Percentiles rank a stretch among this genome's conserved stretches.
Evolutionary conservation across 2,797 vertebrate genomes (phyloP).

Genomic region (Peromyscus aztecus): DNA sequence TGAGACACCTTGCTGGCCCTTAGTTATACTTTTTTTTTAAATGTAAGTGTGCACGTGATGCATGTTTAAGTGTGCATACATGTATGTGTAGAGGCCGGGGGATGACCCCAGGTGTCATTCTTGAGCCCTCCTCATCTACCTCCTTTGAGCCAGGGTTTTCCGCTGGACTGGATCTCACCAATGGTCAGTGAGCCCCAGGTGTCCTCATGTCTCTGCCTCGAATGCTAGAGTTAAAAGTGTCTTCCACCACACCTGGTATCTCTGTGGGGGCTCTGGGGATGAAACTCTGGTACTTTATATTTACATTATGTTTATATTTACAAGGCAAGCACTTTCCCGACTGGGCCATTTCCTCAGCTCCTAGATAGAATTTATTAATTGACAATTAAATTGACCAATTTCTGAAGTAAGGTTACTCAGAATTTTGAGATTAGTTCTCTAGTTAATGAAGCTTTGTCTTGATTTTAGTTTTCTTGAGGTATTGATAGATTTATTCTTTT

Average conservation of each 20-base stretch:
- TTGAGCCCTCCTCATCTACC: neutral
- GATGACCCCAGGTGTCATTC: neutral
- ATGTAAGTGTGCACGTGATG: neutral
- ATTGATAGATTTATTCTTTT: neutral
- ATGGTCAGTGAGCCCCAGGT: neutral
- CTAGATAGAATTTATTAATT: neutral
- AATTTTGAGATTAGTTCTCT: neutral
- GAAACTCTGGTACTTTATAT: neutral
- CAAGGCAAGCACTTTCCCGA: neutral
- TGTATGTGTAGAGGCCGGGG: neutral
- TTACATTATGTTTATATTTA: neutral
- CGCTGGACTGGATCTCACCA: neutral
- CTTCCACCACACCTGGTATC: neutral
- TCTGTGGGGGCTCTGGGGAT: neutral
- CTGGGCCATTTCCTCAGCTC: neutral
- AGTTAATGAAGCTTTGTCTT: neutral
- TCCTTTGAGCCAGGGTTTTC: neutral
- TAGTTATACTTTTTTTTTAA: neutral
- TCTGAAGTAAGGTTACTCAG: neutral
- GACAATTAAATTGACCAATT: neutral
- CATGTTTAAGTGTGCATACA: neutral
- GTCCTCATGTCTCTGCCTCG: neutral
- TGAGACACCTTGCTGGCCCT: neutral
- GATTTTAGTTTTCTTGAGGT: neutral
- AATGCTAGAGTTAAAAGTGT: neutral